Evolutionary conservation across 1,140 invertebrate genomes (phyloP).

Genomic region (Vanessa atalanta): DNA sequence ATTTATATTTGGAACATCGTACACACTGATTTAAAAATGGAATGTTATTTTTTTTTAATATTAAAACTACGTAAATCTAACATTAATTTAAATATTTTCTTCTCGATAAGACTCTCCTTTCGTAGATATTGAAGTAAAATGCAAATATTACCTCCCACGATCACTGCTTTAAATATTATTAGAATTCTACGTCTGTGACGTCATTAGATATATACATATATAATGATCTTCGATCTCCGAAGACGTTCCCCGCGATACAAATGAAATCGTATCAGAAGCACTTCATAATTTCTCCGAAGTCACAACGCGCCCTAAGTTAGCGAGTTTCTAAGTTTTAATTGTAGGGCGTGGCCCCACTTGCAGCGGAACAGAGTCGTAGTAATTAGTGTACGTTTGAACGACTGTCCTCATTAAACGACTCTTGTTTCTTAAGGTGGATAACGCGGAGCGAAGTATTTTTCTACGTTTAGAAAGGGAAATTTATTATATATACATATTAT

Average conservation of each 20-base stretch:
- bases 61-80: no score
- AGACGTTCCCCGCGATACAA: not conserved
- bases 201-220: not conserved
- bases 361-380: slow-evolving; percentile 6
- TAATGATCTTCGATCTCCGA: not conserved
- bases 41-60: no score
- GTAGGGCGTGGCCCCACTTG: slow-evolving; percentile 33
- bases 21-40: no score
- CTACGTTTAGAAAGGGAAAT: not conserved
- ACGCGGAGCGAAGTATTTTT: not conserved
- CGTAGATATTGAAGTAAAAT: no score
- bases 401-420: slow-evolving; percentile 22
- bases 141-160: no score
- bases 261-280: slow-evolving; percentile 11
- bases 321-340: slow-evolving; percentile 46
- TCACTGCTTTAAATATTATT: no score
- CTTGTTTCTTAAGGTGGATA: slow-evolving; percentile 10
- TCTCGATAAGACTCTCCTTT: no score
- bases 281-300: slow-evolving; percentile 7
- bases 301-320: slow-evolving; percentile 10
- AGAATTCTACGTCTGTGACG: no score
- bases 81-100: no score
- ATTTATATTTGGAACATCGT: no score
- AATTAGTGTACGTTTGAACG: slow-evolving; percentile 24
- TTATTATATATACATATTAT: not conserved